A percentile compares a stretch with the other conserved stretches of the same genome.
Conservation (phyloP, 2,888 invertebrate species). For the Ctena decussata region DNA sequence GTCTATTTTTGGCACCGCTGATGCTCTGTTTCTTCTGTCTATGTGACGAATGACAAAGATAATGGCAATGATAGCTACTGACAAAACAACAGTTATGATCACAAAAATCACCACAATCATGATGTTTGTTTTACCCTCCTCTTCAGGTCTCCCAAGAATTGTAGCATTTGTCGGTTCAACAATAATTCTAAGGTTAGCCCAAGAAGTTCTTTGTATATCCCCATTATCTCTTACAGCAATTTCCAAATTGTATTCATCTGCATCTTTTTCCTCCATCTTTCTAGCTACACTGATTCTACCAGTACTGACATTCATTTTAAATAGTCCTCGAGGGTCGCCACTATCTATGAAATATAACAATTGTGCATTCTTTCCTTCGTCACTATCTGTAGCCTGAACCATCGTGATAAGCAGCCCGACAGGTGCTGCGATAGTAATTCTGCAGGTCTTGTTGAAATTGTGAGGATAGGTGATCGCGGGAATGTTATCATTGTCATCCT, state of each 20-base stretch:
- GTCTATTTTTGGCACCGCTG: slow-evolving; percentile 48
- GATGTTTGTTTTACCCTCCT: slow-evolving; percentile 72
- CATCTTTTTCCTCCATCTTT: slow-evolving; percentile 70
- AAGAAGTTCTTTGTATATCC: slow-evolving; percentile 68
- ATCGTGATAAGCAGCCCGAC: slow-evolving; percentile 85
- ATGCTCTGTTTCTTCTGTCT: slow-evolving; percentile 65
- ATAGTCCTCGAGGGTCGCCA: slow-evolving; percentile 87
- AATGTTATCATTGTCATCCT: slow-evolving; percentile 98
- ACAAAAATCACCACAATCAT: slow-evolving; percentile 77
- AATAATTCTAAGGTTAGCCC: slow-evolving; percentile 66
- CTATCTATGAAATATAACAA: slow-evolving; percentile 97
- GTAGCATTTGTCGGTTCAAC: slow-evolving; percentile 74
- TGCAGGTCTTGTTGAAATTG: slow-evolving; percentile 77
- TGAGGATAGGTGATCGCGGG: slow-evolving; percentile 88
- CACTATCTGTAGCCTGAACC: slow-evolving; percentile 96
- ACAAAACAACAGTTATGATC: slow-evolving; percentile 74
- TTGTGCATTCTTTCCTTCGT: slow-evolving; percentile 96
- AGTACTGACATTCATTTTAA: slow-evolving; percentile 85
- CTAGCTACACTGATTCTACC: slow-evolving; percentile 86
- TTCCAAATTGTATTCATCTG: slow-evolving; percentile 72
- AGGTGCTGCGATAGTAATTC: slow-evolving; percentile 73
- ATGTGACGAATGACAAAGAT: slow-evolving; percentile 75
- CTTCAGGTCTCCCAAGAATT: slow-evolving; percentile 38
- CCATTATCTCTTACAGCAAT: slow-evolving; percentile 79
- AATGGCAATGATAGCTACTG: slow-evolving; percentile 74